These are phyloP conservation scores for Hylia prasina DNA, from an alignment of 2,113 vertebrate species.

Conservation along the genomic window DNA sequence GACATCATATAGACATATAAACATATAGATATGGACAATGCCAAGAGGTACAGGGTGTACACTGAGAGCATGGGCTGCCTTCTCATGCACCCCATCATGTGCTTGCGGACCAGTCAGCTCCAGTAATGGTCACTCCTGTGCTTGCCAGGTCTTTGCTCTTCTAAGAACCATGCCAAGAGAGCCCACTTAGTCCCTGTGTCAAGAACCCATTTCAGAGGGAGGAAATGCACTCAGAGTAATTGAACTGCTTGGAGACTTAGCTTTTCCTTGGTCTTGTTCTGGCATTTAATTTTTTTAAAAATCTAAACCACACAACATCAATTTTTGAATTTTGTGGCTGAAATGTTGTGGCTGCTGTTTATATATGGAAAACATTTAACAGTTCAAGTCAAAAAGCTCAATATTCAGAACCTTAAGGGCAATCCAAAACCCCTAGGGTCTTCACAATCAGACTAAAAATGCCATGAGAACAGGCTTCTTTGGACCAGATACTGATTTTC, in stretches of 20 bases:
- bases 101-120: not conserved
- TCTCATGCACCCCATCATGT: not conserved
- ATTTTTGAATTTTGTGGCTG: not conserved
- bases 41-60: not conserved
- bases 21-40: not conserved
- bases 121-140: no score
- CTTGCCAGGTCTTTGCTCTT: not conserved
- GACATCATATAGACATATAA: not conserved
- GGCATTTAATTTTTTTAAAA: not conserved
- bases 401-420: not conserved
- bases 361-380: constrained; percentile 29
- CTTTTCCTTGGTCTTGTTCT: not conserved
- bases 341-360: constrained; percentile 9
- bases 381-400: constrained; percentile 11
- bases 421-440: constrained; percentile 36
- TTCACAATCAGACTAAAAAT: constrained; percentile 34
- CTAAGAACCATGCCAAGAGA: not conserved
- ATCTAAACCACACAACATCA: constrained; percentile 13
- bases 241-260: not conserved
- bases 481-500: not conserved
- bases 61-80: not conserved
- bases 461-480: not conserved
- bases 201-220: not conserved
- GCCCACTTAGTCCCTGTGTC: not conserved
- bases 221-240: not conserved